Percentiles rank a stretch among this genome's conserved stretches.
Evolutionary conservation across 2,888 invertebrate genomes (phyloP).

Genomic region (Heteropelma amictum): DNA sequence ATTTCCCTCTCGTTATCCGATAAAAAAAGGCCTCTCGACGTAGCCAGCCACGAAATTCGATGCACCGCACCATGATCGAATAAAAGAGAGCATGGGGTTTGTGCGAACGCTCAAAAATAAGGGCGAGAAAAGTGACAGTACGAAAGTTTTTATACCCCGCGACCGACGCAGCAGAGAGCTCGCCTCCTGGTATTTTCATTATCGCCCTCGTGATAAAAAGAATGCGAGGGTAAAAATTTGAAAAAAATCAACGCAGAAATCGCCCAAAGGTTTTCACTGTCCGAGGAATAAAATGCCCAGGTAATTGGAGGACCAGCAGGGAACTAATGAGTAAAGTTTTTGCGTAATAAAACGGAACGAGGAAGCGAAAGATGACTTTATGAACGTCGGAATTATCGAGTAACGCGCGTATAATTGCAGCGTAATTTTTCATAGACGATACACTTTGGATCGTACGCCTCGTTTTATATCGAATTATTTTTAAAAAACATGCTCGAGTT

Average conservation of each 20-base stretch:
- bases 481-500: no score
- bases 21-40: constrained; percentile 36
- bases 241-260: constrained; percentile 8
- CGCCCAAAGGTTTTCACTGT: constrained; percentile 36
- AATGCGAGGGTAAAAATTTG: no score
- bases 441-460: no score
- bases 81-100: no score
- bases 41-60: background rate
- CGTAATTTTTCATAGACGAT: no score
- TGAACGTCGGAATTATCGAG: background rate
- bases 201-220: constrained; percentile 31
- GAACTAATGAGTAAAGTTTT: constrained; percentile 58
- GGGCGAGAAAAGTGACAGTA: background rate
- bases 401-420: no score
- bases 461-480: no score
- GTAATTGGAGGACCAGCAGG: constrained; percentile 25
- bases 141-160: constrained; percentile 28
- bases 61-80: background rate
- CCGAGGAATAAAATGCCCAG: constrained; percentile 21
- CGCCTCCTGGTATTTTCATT: constrained; percentile 54
- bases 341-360: constrained; percentile 35
- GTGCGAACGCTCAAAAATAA: background rate
- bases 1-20: constrained; percentile 25
- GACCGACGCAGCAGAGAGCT: constrained; percentile 40
- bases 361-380: no score